These are phyloP conservation scores for Pyrgus malvae DNA, from an alignment of 2,888 invertebrate genomes.

Conservation along the genomic window DNA sequence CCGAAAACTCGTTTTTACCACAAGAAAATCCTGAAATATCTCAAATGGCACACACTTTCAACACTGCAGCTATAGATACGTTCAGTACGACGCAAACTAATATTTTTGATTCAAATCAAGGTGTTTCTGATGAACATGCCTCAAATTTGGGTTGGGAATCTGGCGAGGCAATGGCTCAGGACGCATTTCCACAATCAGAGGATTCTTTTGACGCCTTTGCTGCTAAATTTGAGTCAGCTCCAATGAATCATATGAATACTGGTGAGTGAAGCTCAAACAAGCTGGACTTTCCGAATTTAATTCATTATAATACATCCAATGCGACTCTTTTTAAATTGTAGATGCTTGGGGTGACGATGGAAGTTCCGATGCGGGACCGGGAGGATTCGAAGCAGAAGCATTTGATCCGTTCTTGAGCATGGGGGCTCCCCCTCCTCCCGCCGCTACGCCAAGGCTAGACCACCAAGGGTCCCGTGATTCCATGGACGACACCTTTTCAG, in stretches of 20 bases:
- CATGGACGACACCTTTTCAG: conserved; percentile 89
- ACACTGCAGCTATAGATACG: conserved; percentile 32
- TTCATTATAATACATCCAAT: background rate
- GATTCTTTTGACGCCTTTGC: conserved; percentile 92
- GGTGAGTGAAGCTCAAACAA: conserved; percentile 37
- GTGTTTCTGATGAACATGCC: conserved; percentile 35
- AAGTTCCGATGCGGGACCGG: conserved; percentile 54
- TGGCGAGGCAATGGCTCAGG: conserved; percentile 54
- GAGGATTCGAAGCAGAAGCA: conserved; percentile 87
- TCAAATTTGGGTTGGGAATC: conserved; percentile 54
- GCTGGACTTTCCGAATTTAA: background rate
- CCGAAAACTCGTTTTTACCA: conserved; percentile 33
- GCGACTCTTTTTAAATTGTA: conserved; percentile 29
- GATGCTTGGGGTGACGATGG: conserved; percentile 67
- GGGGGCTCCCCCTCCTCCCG: conserved; percentile 88
- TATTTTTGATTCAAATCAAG: conserved; percentile 32
- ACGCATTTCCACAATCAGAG: conserved; percentile 52
- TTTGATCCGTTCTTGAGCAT: conserved; percentile 92
- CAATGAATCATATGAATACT: conserved; percentile 57
- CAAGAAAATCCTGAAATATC: conserved; percentile 28
- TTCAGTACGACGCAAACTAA: conserved; percentile 33
- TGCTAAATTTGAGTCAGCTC: conserved; percentile 91
- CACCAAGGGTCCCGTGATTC: conserved; percentile 88
- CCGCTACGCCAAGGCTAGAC: conserved; percentile 84
- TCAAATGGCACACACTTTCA: conserved; percentile 43